A percentile compares a stretch with the other conserved stretches of the same genome.
These are phyloP conservation scores for Aphelenchoides besseyi DNA, from an alignment of 1,140 invertebrate genomes.

Conservation along the genomic window DNA sequence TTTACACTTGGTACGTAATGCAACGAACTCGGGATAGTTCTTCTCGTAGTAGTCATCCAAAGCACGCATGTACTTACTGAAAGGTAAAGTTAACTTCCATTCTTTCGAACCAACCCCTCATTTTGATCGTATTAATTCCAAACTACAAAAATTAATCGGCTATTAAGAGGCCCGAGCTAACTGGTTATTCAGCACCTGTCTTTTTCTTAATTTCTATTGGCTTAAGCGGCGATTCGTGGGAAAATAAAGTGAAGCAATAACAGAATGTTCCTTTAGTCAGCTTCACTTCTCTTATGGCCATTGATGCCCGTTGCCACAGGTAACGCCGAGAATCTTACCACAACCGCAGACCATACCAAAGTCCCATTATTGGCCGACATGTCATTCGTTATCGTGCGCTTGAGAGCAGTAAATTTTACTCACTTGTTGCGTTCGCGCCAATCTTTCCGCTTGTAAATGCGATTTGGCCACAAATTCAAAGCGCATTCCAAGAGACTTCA, in stretches of 20 bases:
- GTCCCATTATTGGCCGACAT: background rate
- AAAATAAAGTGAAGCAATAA: background rate
- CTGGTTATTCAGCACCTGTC: background rate
- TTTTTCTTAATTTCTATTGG: background rate
- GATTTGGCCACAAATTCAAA: background rate
- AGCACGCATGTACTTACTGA: conserved; percentile 89
- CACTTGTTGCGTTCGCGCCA: background rate
- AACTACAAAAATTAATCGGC: background rate
- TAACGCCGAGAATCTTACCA: background rate
- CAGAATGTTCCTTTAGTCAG: conserved; percentile 1
- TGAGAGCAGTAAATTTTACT: background rate
- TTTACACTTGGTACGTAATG: conserved; percentile 75
- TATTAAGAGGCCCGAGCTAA: background rate
- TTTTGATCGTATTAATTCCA: background rate
- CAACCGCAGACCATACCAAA: background rate
- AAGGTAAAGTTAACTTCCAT: conserved; percentile 20
- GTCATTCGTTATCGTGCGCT: background rate
- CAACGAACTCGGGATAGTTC: conserved; percentile 97
- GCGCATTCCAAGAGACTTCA: background rate
- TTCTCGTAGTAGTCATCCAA: conserved; percentile 99
- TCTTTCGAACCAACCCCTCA: background rate
- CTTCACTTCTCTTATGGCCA: background rate
- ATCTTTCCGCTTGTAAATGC: background rate
- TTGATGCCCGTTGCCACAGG: background rate
- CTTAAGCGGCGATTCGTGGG: conserved; percentile 1